Evolutionary conservation across 2,888 invertebrate genomes (phyloP).

Genomic region (Ephialtes manifestator): DNA sequence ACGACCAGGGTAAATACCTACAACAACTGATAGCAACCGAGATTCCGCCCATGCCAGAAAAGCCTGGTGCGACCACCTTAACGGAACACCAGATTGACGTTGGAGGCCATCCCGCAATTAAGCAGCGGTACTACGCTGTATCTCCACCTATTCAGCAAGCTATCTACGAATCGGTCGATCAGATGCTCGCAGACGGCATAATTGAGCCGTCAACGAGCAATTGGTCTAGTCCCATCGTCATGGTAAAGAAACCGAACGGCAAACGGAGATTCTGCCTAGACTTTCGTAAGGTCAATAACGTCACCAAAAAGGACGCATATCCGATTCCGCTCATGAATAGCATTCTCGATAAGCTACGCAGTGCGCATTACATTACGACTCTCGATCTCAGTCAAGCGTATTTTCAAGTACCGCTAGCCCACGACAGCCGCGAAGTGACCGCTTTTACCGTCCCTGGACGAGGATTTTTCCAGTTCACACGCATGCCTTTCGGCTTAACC

Average conservation of each 20-base stretch:
- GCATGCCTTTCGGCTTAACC: conserved; percentile 77
- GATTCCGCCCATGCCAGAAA: not conserved
- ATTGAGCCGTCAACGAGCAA: conserved; percentile 23
- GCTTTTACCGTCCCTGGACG: conserved; percentile 76
- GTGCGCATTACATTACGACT: conserved; percentile 68
- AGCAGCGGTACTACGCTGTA: conserved; percentile 34
- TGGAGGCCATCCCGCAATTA: conserved; percentile 16
- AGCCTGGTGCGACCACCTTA: not conserved
- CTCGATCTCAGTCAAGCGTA: conserved; percentile 70
- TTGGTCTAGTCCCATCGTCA: conserved; percentile 28
- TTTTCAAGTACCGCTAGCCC: conserved; percentile 59
- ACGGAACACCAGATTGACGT: conserved; percentile 5
- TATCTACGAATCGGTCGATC: conserved; percentile 10
- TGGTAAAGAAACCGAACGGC: conserved; percentile 5
- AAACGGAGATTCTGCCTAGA: conserved; percentile 24
- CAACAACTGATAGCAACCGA: not conserved
- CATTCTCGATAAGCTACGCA: conserved; percentile 75
- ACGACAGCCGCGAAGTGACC: conserved; percentile 70
- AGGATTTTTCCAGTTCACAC: conserved; percentile 76
- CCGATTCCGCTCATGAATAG: conserved; percentile 69
- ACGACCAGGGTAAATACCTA: not conserved
- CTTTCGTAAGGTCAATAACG: not conserved
- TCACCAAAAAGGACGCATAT: conserved; percentile 44
- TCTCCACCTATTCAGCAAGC: conserved; percentile 24
- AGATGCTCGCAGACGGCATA: conserved; percentile 30